Evolutionary conservation across 2,888 invertebrate genomes (phyloP).

Genomic region (Ligdia adustata): DNA sequence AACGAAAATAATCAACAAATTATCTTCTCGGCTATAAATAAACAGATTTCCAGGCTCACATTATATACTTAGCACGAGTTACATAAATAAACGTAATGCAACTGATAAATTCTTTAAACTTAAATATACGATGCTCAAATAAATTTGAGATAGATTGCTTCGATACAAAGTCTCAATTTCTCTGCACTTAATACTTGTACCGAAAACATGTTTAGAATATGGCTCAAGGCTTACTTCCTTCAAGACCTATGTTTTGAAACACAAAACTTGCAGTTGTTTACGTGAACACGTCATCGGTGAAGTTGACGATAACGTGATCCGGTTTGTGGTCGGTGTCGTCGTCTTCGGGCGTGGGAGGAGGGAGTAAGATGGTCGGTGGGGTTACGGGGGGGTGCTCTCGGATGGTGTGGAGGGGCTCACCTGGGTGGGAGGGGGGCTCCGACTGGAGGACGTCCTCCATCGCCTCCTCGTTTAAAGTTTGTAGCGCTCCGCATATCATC

Average conservation of each 20-base stretch:
- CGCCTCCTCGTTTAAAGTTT: conserved; percentile 96
- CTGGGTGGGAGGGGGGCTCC: conserved; percentile 83
- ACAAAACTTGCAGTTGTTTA: too few species aligned
- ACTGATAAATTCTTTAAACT: too few species aligned
- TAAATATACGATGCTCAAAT: too few species aligned
- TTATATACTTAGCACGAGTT: conserved; percentile 7
- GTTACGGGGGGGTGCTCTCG: conserved; percentile 51
- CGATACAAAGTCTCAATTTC: conserved; percentile 1
- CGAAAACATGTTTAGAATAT: too few species aligned
- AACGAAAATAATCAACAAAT: too few species aligned
- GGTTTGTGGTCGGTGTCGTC: conserved; percentile 29
- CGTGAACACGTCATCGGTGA: conserved; percentile 65
- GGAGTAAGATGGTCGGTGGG: conserved; percentile 33
- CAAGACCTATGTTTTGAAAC: too few species aligned
- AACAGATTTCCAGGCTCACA: too few species aligned
- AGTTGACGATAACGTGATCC: conserved; percentile 60
- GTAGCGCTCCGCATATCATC: conserved; percentile 96
- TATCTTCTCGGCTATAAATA: too few species aligned
- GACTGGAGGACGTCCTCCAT: conserved; percentile 94
- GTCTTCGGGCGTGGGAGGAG: conserved; percentile 30
- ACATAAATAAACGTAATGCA: conserved; percentile 14
- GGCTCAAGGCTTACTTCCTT: too few species aligned
- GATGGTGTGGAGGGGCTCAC: conserved; percentile 76
- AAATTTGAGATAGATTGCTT: background rate
- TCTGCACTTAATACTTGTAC: too few species aligned